These are phyloP conservation scores for Arrhamphus sclerolepis DNA, from an alignment of 2,797 vertebrate genomes.

Conservation along the genomic window DNA sequence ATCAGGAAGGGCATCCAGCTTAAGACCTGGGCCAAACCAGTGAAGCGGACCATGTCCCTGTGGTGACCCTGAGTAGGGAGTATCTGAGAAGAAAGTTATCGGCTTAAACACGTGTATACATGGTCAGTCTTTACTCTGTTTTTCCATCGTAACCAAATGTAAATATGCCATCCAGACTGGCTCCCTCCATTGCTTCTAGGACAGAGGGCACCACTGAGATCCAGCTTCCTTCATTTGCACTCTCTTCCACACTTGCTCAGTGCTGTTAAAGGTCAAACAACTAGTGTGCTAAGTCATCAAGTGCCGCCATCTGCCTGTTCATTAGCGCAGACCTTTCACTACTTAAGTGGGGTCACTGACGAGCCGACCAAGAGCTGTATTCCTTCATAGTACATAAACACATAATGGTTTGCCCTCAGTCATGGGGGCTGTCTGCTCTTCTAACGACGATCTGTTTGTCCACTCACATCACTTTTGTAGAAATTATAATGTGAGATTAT, in stretches of 20 bases:
- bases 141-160: no score
- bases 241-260: conserved; percentile 27
- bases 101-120: no score
- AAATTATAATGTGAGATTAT: no score
- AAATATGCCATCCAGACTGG: not conserved
- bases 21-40: no score
- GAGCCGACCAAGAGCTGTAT: conserved; percentile 25
- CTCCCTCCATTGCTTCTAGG: conserved; percentile 15
- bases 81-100: no score
- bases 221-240: conserved; percentile 37
- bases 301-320: conserved; percentile 55
- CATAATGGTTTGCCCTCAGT: conserved; percentile 2
- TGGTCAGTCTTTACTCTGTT: no score
- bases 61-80: no score
- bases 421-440: conserved; percentile 20
- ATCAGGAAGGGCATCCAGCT: no score
- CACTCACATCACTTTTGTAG: no score
- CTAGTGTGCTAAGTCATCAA: conserved; percentile 58
- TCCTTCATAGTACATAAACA: conserved; percentile 23
- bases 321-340: conserved; percentile 54
- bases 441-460: not conserved
- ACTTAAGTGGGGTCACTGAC: conserved; percentile 49
- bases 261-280: conserved; percentile 56
- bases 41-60: no score
- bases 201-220: conserved; percentile 17